These are phyloP conservation scores for Rosalia funebris DNA, from an alignment of 2,888 invertebrate species.

Conservation along the genomic window DNA sequence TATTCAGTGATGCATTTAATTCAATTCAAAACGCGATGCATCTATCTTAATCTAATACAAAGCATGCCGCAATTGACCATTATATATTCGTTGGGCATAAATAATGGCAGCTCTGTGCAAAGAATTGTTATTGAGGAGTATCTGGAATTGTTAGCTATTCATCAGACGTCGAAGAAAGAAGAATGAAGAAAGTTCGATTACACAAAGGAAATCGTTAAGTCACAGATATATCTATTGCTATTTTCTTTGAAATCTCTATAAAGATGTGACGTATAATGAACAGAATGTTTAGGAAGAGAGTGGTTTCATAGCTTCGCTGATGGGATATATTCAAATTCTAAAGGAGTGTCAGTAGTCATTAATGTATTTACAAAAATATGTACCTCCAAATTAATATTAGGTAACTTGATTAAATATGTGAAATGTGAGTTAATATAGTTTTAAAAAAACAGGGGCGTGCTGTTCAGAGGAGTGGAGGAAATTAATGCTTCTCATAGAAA, in stretches of 20 bases:
- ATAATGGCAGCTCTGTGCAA: constrained; percentile 49
- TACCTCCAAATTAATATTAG: no score
- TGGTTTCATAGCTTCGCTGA: neutral
- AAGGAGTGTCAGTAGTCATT: no score
- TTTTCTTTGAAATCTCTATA: constrained; percentile 6
- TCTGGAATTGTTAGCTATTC: constrained; percentile 27
- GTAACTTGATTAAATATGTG: no score
- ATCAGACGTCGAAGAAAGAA: constrained; percentile 18
- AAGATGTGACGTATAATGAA: neutral
- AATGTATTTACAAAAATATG: no score
- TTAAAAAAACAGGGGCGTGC: no score
- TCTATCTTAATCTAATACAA: constrained; percentile 43
- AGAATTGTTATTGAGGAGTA: constrained; percentile 31
- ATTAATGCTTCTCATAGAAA: no score
- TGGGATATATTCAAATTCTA: no score
- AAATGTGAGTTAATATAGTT: no score
- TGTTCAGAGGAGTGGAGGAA: no score
- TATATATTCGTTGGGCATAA: constrained; percentile 51
- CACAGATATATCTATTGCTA: neutral
- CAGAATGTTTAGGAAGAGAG: neutral
- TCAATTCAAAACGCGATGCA: constrained; percentile 21
- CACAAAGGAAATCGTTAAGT: constrained; percentile 17
- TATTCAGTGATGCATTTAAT: constrained; percentile 8
- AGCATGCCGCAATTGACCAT: constrained; percentile 48
- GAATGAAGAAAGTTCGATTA: constrained; percentile 15